Evolutionary conservation across 92 coral and sea anemone species (phyloP).

Genomic region (Blastomussa wellsi): DNA sequence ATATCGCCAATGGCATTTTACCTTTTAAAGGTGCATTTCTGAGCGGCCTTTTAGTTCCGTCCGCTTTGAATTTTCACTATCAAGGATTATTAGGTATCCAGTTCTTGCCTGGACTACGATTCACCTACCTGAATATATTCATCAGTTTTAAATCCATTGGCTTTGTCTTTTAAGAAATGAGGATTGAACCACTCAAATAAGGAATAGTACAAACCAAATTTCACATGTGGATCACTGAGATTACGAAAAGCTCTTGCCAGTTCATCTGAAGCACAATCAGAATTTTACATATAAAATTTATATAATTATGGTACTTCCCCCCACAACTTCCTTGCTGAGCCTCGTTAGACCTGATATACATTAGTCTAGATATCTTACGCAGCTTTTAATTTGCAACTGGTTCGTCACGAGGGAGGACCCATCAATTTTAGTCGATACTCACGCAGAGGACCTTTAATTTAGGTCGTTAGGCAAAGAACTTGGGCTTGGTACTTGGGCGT

Average conservation of each 20-base stretch:
- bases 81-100: no score
- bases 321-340: neutral
- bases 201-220: slow-evolving; percentile 93
- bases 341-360: neutral
- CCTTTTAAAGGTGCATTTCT: no score
- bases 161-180: slow-evolving; percentile 71
- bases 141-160: slow-evolving; percentile 74
- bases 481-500: no score
- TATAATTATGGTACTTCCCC: no score
- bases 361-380: neutral
- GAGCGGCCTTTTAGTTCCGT: no score
- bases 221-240: slow-evolving; percentile 55
- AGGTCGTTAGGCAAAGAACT: no score
- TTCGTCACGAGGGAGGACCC: no score
- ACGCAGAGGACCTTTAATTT: neutral
- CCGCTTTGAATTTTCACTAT: no score
- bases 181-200: slow-evolving; percentile 97
- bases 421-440: neutral
- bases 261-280: slow-evolving; percentile 58
- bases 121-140: slow-evolving; percentile 72
- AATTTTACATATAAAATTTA: neutral
- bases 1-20: no score
- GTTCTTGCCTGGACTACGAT: no score
- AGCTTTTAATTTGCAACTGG: no score
- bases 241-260: slow-evolving; percentile 78